Percentiles rank a stretch among this genome's conserved stretches.
Conservation (phyloP, 2,113 vertebrate species). For the Alligator sinensis region DNA sequence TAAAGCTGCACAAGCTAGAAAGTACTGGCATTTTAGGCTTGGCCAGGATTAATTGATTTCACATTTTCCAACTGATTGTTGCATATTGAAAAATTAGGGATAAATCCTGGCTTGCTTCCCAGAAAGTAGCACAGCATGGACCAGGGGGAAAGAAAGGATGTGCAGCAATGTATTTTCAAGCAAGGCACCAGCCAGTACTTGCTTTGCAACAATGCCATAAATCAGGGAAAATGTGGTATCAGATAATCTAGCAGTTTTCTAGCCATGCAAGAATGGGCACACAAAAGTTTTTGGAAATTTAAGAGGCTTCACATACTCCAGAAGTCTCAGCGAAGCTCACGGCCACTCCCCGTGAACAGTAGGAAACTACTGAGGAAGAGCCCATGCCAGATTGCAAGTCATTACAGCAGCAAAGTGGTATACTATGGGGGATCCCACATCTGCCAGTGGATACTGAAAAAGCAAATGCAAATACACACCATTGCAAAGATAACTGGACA, state of each 20-base stretch:
- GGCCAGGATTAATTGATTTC: not conserved
- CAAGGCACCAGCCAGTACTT: not conserved
- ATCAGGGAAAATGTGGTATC: not conserved
- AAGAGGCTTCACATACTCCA: not conserved
- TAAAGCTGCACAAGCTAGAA: not conserved
- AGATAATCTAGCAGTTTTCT: not conserved
- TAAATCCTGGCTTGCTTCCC: not conserved
- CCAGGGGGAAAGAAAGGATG: not conserved
- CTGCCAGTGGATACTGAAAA: not conserved
- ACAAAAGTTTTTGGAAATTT: not conserved
- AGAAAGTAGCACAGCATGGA: not conserved
- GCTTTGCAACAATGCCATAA: accelerated
- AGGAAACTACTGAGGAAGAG: not conserved
- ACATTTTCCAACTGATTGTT: not conserved
- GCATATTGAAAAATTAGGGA: not conserved
- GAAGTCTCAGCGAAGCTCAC: not conserved
- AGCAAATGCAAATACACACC: accelerated
- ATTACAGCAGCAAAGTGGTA: not conserved
- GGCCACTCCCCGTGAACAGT: accelerated
- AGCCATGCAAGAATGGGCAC: accelerated
- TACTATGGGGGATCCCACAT: not conserved
- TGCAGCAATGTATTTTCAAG: constrained; percentile 1
- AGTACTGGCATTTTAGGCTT: accelerated
- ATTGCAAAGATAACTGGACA: not conserved
- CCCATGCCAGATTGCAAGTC: not conserved